A percentile compares a stretch with the other conserved stretches of the same genome.
Conservation (phyloP, 2,797 vertebrate genomes). For the Coluber constrictor region DNA sequence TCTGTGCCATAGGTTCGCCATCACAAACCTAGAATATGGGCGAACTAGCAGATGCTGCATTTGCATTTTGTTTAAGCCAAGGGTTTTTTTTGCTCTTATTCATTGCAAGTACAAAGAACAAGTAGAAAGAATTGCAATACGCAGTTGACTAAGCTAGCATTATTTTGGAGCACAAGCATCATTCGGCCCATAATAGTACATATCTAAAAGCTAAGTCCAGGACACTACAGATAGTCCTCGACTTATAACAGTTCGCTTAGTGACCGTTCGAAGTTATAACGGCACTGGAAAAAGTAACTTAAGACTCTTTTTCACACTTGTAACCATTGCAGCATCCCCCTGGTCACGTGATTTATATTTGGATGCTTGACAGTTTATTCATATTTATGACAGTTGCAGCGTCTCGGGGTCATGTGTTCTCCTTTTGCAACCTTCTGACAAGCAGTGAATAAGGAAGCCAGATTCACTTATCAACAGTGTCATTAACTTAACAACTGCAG, state of each 20-base stretch:
- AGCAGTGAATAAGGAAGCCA: not conserved
- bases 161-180: not conserved
- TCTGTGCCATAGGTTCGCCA: too few species aligned
- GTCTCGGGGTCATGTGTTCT: not conserved
- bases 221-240: not conserved
- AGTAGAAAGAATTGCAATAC: not conserved
- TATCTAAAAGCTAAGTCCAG: not conserved
- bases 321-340: not conserved
- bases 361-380: not conserved
- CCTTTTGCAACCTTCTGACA: not conserved
- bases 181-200: not conserved
- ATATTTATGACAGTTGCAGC: not conserved
- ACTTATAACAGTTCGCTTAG: not conserved
- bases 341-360: not conserved
- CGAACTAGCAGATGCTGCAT: not conserved
- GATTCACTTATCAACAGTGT: not conserved
- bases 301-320: not conserved
- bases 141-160: not conserved
- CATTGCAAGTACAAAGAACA: not conserved
- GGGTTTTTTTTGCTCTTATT: not conserved
- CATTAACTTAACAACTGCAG: not conserved
- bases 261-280: not conserved
- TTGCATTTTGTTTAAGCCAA: not conserved
- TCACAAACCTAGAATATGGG: not conserved
- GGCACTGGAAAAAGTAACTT: not conserved